Evolutionary conservation across 2,797 vertebrate species (phyloP), one percentile per base, ranked within the genome.

Genomic region (Phoeniculus purpureus): DNA sequence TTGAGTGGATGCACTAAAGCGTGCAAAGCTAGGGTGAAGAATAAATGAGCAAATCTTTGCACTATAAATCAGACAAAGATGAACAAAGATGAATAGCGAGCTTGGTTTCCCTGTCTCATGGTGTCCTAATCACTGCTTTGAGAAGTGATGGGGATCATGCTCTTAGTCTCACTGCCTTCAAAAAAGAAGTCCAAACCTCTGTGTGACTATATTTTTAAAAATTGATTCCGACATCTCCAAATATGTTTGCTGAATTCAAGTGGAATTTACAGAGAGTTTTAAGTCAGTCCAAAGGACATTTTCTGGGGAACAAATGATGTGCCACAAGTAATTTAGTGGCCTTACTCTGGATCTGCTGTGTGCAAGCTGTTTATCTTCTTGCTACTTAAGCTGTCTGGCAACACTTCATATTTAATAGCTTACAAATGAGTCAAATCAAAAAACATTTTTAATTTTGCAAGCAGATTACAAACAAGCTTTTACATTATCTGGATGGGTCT

Each of bases 401-500:
- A 59, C 11, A 59, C 32, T 68, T 45, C 3, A 0, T 71, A 73
- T 68, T 91, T 74, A 74, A 86, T 19, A 80, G 26, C 29, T 90
- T 86, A 51, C 54, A 84, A 81, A 82, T 0, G 7, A 87, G 50
- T 64, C 37, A 88, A 87, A 77, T 55, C 2, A 87, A 51, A 87
- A 86, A 81, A 8, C 0, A 59, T 15, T 80, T 94, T 82, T 79
- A 71, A 91, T 92, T 86, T 68, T 67, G 65, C 51, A 94, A 88
- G 74, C 25, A 82, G 26, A 86, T 90, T 88, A 84, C 58, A 90
- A 93, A 93, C 74, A 90, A 79, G 37, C 3, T 91, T 90, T 78
- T 72, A 78, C 14, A 81, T 47, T 85, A 50, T 54, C 84, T 93
- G 65, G 89, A 77, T 58, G 52, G 17, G 15, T 95, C 90, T 94